These are phyloP conservation scores for Leuciscus waleckii DNA, from an alignment of 2,797 vertebrate genomes.

Conservation along the genomic window DNA sequence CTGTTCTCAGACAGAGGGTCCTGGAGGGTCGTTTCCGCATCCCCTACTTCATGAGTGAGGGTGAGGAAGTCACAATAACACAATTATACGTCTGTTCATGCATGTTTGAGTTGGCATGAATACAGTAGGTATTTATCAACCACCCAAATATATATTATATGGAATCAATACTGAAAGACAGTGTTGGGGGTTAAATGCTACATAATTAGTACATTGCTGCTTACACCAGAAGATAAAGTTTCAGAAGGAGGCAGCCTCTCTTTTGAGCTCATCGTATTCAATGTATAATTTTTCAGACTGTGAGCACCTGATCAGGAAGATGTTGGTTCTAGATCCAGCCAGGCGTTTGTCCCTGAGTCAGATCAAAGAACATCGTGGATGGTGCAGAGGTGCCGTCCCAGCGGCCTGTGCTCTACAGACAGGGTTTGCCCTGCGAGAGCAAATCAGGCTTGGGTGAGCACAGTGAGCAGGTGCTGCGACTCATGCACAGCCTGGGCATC, in stretches of 20 bases:
- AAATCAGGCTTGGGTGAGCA: constrained; percentile 85
- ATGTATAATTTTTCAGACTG: constrained; percentile 81
- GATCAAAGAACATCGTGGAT: constrained; percentile 99
- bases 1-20: constrained; percentile 93
- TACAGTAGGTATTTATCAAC: background rate
- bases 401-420: constrained; percentile 88
- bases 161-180: background rate
- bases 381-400: constrained; percentile 90
- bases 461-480: constrained; percentile 94
- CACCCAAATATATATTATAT: background rate
- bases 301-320: constrained; percentile 96
- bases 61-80: constrained; percentile 71
- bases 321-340: constrained; percentile 96
- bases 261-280: background rate
- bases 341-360: constrained; percentile 92
- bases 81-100: background rate
- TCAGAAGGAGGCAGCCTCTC: background rate
- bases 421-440: constrained; percentile 77
- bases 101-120: background rate
- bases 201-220: background rate
- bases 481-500: constrained; percentile 98
- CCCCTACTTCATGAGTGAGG: constrained; percentile 99
- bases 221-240: background rate
- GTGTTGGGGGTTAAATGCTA: background rate
- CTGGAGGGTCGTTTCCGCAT: constrained; percentile 98